Conservation (phyloP, 2,113 vertebrate species). For the Dromiciops gliroides region DNA sequence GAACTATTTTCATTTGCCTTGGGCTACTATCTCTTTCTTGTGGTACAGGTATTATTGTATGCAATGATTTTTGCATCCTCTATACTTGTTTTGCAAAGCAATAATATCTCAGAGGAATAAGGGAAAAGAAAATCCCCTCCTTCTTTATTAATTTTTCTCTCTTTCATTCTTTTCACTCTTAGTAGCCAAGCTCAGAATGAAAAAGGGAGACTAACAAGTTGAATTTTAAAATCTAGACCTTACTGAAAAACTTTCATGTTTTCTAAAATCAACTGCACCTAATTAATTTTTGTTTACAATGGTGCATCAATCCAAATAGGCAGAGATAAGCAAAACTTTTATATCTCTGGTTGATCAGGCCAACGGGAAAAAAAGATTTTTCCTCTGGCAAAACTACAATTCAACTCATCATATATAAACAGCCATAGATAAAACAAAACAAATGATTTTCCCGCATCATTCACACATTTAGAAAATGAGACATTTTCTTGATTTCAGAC, state of each 20-base stretch:
- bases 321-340: not conserved
- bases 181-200: not conserved
- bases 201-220: not conserved
- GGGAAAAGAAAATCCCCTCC: not conserved
- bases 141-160: not conserved
- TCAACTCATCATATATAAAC: not conserved
- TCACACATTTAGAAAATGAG: not conserved
- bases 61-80: not conserved
- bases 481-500: not conserved
- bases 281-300: not conserved
- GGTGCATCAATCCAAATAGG: not conserved
- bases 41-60: not conserved
- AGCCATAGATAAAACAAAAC: not conserved
- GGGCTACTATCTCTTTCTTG: not conserved
- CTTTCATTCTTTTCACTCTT: not conserved
- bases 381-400: not conserved
- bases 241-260: not conserved
- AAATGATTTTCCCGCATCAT: not conserved
- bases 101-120: not conserved
- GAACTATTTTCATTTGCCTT: not conserved
- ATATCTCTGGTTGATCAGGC: not conserved
- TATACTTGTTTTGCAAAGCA: not conserved
- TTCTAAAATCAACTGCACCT: not conserved
- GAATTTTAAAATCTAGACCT: not conserved
- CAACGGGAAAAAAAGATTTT: not conserved